Percentiles rank a stretch among this genome's conserved stretches.
Evolutionary conservation across 2,888 invertebrate species (phyloP).

Genomic region (Tryphoninae sp.): DNA sequence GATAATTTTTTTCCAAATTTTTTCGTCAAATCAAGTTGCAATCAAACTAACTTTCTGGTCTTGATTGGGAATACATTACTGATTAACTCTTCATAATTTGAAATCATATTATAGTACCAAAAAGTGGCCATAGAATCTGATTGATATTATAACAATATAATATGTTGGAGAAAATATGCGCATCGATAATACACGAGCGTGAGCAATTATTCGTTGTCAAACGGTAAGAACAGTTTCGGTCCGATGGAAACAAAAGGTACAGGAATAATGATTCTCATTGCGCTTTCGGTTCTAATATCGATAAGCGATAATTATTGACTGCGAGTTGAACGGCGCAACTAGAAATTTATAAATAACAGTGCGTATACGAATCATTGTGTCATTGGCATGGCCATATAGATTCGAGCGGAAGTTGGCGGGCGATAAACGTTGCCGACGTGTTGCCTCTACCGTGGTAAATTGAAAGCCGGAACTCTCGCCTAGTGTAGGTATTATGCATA

Average conservation of each 20-base stretch:
- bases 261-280: background rate
- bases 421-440: slow-evolving; percentile 53
- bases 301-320: slow-evolving; percentile 49
- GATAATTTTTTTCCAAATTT: too few species aligned
- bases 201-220: too few species aligned
- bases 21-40: too few species aligned
- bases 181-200: too few species aligned
- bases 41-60: too few species aligned
- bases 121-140: too few species aligned
- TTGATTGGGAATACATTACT: too few species aligned
- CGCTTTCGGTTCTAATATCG: slow-evolving; percentile 22
- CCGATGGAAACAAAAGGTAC: background rate
- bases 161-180: too few species aligned
- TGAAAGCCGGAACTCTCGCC: slow-evolving; percentile 43
- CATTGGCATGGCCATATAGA: slow-evolving; percentile 11
- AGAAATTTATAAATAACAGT: slow-evolving; percentile 4
- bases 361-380: slow-evolving; percentile 12
- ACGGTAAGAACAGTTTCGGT: too few species aligned
- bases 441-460: slow-evolving; percentile 40
- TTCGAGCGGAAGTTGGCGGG: slow-evolving; percentile 39
- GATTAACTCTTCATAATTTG: too few species aligned
- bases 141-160: too few species aligned
- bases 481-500: slow-evolving; percentile 39
- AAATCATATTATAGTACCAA: too few species aligned
- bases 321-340: background rate